Base-by-base conservation (phyloP, 2,888 invertebrate species). In the Apodemia hepburni region DNA sequence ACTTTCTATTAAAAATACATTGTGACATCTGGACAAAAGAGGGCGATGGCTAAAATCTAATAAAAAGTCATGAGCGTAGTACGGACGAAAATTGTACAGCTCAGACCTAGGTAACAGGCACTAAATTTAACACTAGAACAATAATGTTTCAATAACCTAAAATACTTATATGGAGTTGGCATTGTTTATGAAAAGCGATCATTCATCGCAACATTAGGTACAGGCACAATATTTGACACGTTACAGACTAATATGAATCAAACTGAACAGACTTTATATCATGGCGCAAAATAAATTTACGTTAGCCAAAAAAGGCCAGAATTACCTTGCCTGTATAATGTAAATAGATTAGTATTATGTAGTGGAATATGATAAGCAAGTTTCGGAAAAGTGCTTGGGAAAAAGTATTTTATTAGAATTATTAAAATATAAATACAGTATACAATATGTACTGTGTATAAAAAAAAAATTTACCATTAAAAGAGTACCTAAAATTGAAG, bases 81-180 rank as follows among this genome's bases (percentile, higher is more conserved):
- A 57, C 8, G 5, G 8, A 57, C 8, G 18, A 7, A 57, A 8
- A 57, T 57, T n/a, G 57, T 57, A 29, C 57, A 27, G 75, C 78
- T 82, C 75, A 73, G 74, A 81, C 80, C 79, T 81, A 84, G 83
- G 82, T 78, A 82, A 82, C 85, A 87, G 84, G 86, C 87, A 85
- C 85, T 87, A 89, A 84, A 82, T 80, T 77, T 82, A 80, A 83
- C 77, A 82, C 86, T 85, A 87, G 85, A 79, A 86, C 80, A 85
- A 85, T 82, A 86, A 82, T 81, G 81, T 81, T 84, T 80, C 84
- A 85, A 86, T 85, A 84, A 85, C 82, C 86, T 85, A 2, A 86
- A 84, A 85, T 86, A n/a, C n/a, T n/a, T n/a, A 84, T 85, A 82
- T 82, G 81, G 80, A 85, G 85, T 84, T 84, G 85, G 84, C 84